Base-by-base conservation (phyloP, 2,113 vertebrate genomes). In the Tyrannus savana region DNA sequence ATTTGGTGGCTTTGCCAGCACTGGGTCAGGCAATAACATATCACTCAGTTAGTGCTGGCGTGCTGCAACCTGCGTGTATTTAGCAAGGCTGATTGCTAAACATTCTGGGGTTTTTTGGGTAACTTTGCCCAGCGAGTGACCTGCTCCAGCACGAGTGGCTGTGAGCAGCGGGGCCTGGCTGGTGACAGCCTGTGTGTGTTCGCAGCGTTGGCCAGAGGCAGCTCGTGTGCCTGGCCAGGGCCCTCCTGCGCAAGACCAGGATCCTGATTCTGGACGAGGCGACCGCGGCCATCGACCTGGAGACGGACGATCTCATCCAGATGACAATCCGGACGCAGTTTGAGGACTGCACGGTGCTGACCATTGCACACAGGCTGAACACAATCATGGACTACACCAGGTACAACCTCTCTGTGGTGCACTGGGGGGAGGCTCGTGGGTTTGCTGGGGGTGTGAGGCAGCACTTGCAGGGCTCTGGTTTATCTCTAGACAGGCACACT, bases 351-450 rank as follows among this genome's bases (percentile, higher is more conserved):
- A 99, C 99, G 0, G 99, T 99, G 77, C 98, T 99, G 91, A 99
- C 99, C 64, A 99, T 99, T 13, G 99, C 99, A 4, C 99, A 99
- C 95, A 98, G 99, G 72, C 99, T 99, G 78, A 99, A 99, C 98
- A 99, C 99, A 1, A 99, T 99, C 95, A 99, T 99, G 99, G 99
- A 99, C 94, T 99, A 99, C 93, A 99, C 98, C 53, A 99, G 99
- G 99, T 99, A 19, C 83, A 39, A 8, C 1, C 44, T 56, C n/a
- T 8, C 12, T 2, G 2, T 2, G 37, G 33, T 2, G 19, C 0
- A 0, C 9, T 52, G 42, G 0, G 1, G 0, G 21, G 33, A 13
- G 5, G 37, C 53, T 84, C 1, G 0, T 23, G 0, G 4, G 3
- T 25, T 31, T 47, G 31, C 67, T 39, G 87, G 37, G 19, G 6